Base-by-base conservation (phyloP, 1,140 invertebrate genomes). In the Drosophila miranda region DNA sequence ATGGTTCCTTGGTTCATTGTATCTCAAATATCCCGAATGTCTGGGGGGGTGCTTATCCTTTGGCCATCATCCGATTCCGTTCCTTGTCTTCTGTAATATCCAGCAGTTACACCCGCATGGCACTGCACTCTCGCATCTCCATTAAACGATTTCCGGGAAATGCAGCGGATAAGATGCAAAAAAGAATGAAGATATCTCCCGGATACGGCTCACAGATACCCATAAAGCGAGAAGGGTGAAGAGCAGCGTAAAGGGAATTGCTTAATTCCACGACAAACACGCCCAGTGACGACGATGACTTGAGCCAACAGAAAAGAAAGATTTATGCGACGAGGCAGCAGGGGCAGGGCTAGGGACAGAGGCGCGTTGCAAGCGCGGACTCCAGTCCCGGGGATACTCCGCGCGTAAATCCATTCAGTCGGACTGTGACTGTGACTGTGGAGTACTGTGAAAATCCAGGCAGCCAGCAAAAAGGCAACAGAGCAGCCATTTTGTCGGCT, bases 241-340 rank as follows among this genome's bases (percentile, higher is more conserved):
- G 1, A 30, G 7, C 28, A 57, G 48, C 55, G 55, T 50, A 68
- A 75, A 86, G 79, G 61, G 81, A 86, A 84, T 81, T 77, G 73
- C 81, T 84, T 84, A 84, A 84, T 84, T 81, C 81, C 81, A 74
- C 26, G 60, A 70, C 81, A 86, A 86, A 86, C 77, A 79, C 57
- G 52, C 55, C 21, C 30, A 54, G 43, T 49, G 64, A 43, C 71
- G 58, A 80, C 71, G 58, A 80, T 86, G 80, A 76, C 81, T 86
- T 86, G 75, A 86, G 84, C 87, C 82, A 86, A 82, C 82, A 78
- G 79, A 57, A 73, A 5, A 78, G 82, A 73, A 13, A 81, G 82
- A 86, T 86, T 87, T 86, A 86, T 86, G 62, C 75, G 73, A 62
- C 59, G 44, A 41, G 28, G 53, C n/a, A 52, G 41, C 30, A 48